Base-by-base conservation (phyloP, 2,888 invertebrate species). In the Eledone cirrhosa region DNA sequence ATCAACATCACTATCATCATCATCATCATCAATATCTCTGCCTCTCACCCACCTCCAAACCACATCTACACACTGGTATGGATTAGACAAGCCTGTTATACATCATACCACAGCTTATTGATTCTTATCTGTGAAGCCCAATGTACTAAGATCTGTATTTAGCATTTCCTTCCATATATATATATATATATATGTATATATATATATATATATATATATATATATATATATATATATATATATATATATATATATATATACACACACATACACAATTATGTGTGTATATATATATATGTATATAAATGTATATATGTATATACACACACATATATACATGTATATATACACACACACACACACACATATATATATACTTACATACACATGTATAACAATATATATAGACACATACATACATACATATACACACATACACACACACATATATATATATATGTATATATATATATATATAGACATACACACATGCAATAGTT, bases 271-370 rank as follows among this genome's bases (percentile, higher is more conserved):
- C n/a, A n/a, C n/a, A n/a, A n/a, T n/a, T n/a, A n/a, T n/a, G n/a
- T n/a, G n/a, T 67, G 4, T 67, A 67, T 67, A 67, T 67, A 67
- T 67, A n/a, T 16, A 3, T n/a, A 14, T n/a, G 16, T n/a, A 3
- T 8, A 65, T n/a, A 27, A 16, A 27, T 27, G 27, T 67, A 16
- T n/a, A 67, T 67, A 67, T 48, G 33, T 48, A 75, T 75, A 24
- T 75, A 75, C 24, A 41, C 5, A 75, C 33, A 75, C 24, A 75
- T 75, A 75, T 75, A 75, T 75, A 48, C 24, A 33, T 75, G 24
- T 48, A 41, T 41, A 48, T 75, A n/a, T 48, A 75, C 24, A 75
- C 24, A 75, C 33, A 33, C 33, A 48, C 22, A 41, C 11, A 48
- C 8, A 41, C 19, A 75, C 1, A n/a, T 48, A 24, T 48, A 33